These are phyloP conservation scores for Lordiphosa clarofinis DNA, from an alignment of 1,140 invertebrate genomes.

Conservation along the genomic window DNA sequence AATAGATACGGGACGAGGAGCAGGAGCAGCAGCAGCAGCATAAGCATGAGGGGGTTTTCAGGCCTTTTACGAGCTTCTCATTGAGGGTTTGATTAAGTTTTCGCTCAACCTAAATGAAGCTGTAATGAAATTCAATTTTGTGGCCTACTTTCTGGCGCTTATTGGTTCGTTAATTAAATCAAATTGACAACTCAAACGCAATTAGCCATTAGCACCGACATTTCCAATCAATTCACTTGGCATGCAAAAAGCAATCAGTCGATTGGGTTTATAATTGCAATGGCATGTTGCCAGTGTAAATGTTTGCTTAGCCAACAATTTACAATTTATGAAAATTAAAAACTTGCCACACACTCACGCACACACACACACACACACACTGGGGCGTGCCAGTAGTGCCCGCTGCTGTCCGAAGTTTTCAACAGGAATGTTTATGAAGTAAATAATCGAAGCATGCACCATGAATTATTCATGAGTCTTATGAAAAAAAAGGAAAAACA, in stretches of 20 bases:
- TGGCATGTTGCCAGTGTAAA: constrained; percentile 20
- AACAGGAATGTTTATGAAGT: constrained; percentile 64
- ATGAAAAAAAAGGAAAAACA: constrained; percentile 46
- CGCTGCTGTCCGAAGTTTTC: constrained; percentile 16
- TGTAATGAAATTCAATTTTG: constrained; percentile 77
- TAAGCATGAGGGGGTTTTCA: constrained; percentile 1
- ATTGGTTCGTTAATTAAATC: constrained; percentile 57
- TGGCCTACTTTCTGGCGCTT: constrained; percentile 56
- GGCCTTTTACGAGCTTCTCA: constrained; percentile 68
- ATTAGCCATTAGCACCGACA: constrained; percentile 27
- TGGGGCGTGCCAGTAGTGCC: constrained; percentile 1
- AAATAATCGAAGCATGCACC: constrained; percentile 73
- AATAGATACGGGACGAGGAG: constrained; percentile 45
- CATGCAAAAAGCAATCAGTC: constrained; percentile 26
- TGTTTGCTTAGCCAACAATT: constrained; percentile 33
- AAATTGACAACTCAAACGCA: constrained; percentile 36
- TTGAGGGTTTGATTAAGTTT: constrained; percentile 78
- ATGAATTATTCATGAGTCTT: constrained; percentile 75
- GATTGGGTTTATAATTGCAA: constrained; percentile 12
- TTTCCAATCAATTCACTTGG: constrained; percentile 55
- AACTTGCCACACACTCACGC: constrained; percentile 37
- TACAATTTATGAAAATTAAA: constrained; percentile 71
- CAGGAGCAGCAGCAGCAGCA: not conserved
- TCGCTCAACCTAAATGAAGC: constrained; percentile 56
- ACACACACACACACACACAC: constrained; percentile 5